These are phyloP conservation scores for Loris lydekkerianus DNA, from an alignment of 2,797 vertebrate species.

Conservation along the genomic window DNA sequence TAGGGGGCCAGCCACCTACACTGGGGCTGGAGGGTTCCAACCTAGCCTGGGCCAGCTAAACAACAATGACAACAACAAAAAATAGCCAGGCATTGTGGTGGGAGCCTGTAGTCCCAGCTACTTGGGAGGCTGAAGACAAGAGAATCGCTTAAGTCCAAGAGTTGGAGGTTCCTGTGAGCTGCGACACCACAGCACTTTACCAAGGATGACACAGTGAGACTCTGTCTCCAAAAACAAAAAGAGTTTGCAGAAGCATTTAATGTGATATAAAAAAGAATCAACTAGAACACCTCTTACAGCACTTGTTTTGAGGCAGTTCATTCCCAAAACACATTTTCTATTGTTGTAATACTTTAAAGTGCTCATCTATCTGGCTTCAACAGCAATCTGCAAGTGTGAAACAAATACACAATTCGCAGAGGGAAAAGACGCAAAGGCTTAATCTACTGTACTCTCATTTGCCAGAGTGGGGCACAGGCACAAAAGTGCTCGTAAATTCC, in stretches of 20 bases:
- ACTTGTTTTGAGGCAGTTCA: constrained; percentile 50
- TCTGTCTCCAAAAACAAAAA: not conserved
- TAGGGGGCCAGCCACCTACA: too few relatives aligned
- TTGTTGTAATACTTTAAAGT: constrained; percentile 78
- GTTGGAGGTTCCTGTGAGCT: too few relatives aligned
- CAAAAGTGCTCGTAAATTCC: constrained; percentile 90
- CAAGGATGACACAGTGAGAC: too few relatives aligned
- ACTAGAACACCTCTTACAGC: not conserved
- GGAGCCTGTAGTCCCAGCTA: too few relatives aligned
- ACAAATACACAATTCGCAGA: constrained; percentile 40
- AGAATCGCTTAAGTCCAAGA: too few relatives aligned
- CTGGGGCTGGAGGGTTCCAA: too few relatives aligned
- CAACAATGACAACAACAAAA: too few relatives aligned
- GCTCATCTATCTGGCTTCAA: constrained; percentile 66
- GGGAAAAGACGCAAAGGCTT: not conserved
- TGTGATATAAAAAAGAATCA: constrained; percentile 21
- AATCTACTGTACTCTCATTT: constrained; percentile 49
- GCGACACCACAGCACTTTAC: too few relatives aligned
- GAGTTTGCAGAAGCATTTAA: constrained; percentile 36
- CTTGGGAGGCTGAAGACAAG: too few relatives aligned
- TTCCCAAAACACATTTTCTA: constrained; percentile 52
- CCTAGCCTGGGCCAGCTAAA: too few relatives aligned
- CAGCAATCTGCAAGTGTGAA: constrained; percentile 53
- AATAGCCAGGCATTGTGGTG: too few relatives aligned
- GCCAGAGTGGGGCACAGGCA: constrained; percentile 83